Evolutionary conservation across 1,140 invertebrate genomes (phyloP), one percentile per base, ranked within the genome.

Genomic region (Oncopodura yosiiana): DNA sequence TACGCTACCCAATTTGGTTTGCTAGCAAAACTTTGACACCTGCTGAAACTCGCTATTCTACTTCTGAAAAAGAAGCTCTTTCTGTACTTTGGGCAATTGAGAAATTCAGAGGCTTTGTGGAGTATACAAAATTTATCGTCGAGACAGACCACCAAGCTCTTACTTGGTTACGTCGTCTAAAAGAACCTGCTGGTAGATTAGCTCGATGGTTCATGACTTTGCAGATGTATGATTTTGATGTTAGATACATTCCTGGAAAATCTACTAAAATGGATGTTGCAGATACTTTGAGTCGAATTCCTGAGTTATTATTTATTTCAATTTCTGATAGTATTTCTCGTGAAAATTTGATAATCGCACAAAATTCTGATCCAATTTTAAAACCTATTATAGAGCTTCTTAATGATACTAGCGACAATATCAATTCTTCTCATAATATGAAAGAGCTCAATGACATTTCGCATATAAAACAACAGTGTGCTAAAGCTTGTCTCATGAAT

Each of bases 111-210:
- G 50, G 54, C 3, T 74, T 69, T 62, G 14, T 72, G 30, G 45
- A 62, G 19, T 43, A 46, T 26, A 53, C 16, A 16, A 27, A 54
- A 3, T 79, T 78, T 57, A 71, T 57, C 19, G 67, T 79, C 1
- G 45, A 70, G 8, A 78, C 73, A 1, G 74, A 79, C 58, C 72
- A 79, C 60, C 65, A 67, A 60, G 69, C 73, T 0, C 53, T 77
- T 4, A 55, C 56, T 23, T 77, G 70, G 69, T 62, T 78, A 4
- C 48, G 66, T 18, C 63, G 64, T 2, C 24, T 45, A 3, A 48
- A 46, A 24, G 39, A 39, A 4, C 38, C 45, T 16, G 26, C n/a
- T 16, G 39, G 54, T n/a, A 41, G 49, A 41, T 21, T 67, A 12
- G 56, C 45, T 2, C 41, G 60, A 11, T 66, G 59, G 65, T 21